Evolutionary conservation across 2,888 invertebrate genomes (phyloP).

Genomic region (Tiliacea citrago): DNA sequence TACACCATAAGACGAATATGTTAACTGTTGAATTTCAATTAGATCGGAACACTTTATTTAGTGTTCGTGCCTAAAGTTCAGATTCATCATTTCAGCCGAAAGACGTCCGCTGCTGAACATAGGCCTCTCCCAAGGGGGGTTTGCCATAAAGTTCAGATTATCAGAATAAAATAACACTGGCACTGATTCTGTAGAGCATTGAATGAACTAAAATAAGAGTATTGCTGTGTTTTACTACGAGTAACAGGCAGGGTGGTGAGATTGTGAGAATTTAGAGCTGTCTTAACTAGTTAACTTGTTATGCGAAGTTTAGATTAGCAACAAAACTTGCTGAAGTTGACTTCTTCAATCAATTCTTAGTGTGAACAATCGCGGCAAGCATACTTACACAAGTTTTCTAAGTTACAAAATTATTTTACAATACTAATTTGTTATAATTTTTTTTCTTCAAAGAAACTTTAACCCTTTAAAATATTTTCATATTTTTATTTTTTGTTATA

Average conservation of each 20-base stretch:
- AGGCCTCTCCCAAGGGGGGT: too few relatives aligned
- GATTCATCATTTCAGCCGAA: not conserved
- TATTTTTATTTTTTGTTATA: too few relatives aligned
- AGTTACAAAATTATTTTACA: not conserved
- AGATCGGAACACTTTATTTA: not conserved
- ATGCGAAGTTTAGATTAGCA: not conserved
- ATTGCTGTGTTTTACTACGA: constrained; percentile 2
- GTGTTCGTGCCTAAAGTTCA: not conserved
- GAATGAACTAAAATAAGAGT: not conserved
- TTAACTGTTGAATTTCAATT: constrained; percentile 5
- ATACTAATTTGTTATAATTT: too few relatives aligned
- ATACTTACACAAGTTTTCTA: not conserved
- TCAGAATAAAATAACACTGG: not conserved
- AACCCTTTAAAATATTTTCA: too few relatives aligned
- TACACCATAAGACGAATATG: constrained; percentile 10
- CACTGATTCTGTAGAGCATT: not conserved
- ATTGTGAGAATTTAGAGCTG: not conserved
- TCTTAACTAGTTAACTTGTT: not conserved
- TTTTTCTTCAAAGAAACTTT: too few relatives aligned
- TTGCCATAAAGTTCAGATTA: not conserved
- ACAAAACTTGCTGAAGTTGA: not conserved
- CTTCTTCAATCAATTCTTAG: not conserved
- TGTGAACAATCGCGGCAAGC: not conserved
- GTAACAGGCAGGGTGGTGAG: not conserved
- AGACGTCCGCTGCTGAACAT: too few relatives aligned